Evolutionary conservation across 2,888 invertebrate genomes (phyloP).

Genomic region (Idaea biselata): DNA sequence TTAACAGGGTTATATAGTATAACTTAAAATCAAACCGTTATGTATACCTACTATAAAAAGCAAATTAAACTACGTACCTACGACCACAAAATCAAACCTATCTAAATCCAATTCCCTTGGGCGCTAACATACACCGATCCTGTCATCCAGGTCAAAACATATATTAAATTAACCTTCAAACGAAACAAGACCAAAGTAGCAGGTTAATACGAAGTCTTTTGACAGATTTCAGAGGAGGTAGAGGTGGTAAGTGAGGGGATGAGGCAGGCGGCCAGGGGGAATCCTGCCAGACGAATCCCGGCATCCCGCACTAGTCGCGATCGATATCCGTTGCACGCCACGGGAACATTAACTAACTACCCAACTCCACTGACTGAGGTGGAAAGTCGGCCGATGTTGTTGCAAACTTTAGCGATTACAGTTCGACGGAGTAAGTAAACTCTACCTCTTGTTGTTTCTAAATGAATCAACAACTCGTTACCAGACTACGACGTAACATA

Average conservation of each 20-base stretch:
- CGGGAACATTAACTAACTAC: slow-evolving; percentile 75
- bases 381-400: slow-evolving; percentile 75
- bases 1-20: no score
- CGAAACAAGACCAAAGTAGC: slow-evolving; percentile 76
- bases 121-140: slow-evolving; percentile 26
- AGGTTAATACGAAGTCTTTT: slow-evolving; percentile 65
- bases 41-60: no score
- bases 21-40: no score
- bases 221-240: slow-evolving; percentile 36
- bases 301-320: slow-evolving; percentile 71
- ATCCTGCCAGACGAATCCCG: slow-evolving; percentile 74
- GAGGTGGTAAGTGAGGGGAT: slow-evolving; percentile 23
- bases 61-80: no score
- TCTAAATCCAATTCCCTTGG: slow-evolving; percentile 24
- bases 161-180: slow-evolving; percentile 80
- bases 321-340: slow-evolving; percentile 74
- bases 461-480: slow-evolving; percentile 58
- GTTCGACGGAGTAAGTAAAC: slow-evolving; percentile 52
- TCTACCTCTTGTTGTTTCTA: slow-evolving; percentile 56
- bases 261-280: slow-evolving; percentile 45
- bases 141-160: slow-evolving; percentile 60
- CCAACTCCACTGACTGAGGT: slow-evolving; percentile 65
- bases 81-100: neutral
- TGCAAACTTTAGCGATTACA: slow-evolving; percentile 75
- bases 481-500: slow-evolving; percentile 31